phyloP scores from a whole-genome alignment of 2,888 invertebrate species.

The Axea sp. region DNA sequence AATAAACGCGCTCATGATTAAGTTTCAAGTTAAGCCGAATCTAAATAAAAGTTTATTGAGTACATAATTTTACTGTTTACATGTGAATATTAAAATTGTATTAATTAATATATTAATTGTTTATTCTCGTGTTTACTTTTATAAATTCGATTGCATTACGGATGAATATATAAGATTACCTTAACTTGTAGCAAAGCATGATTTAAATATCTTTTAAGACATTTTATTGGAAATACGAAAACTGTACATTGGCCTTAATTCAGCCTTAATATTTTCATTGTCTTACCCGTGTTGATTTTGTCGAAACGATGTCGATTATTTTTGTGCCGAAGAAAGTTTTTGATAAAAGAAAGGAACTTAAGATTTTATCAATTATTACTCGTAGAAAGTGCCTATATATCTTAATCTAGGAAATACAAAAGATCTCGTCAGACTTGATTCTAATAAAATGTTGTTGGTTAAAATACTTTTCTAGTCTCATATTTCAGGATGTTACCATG shows the following conservation, averaged over 20 bases:
- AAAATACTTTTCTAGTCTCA: constrained; percentile 65
- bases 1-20: no score
- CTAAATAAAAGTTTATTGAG: no score
- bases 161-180: no score
- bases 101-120: no score
- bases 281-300: constrained; percentile 23
- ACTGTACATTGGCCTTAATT: constrained; percentile 35
- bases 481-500: constrained; percentile 68
- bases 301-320: constrained; percentile 39
- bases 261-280: constrained; percentile 30
- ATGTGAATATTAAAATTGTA: no score
- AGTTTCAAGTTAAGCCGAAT: no score
- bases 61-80: no score
- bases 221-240: no score
- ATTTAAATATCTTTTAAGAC: no score
- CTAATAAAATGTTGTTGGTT: constrained; percentile 43
- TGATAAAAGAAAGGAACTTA: constrained; percentile 43
- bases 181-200: no score
- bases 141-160: no score
- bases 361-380: constrained; percentile 68
- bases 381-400: constrained; percentile 78
- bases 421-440: constrained; percentile 44
- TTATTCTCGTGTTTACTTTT: no score
- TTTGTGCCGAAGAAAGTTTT: constrained; percentile 25
- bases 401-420: constrained; percentile 65